Conservation (phyloP, 2,797 vertebrate species). For the Gymnocypris eckloni region DNA sequence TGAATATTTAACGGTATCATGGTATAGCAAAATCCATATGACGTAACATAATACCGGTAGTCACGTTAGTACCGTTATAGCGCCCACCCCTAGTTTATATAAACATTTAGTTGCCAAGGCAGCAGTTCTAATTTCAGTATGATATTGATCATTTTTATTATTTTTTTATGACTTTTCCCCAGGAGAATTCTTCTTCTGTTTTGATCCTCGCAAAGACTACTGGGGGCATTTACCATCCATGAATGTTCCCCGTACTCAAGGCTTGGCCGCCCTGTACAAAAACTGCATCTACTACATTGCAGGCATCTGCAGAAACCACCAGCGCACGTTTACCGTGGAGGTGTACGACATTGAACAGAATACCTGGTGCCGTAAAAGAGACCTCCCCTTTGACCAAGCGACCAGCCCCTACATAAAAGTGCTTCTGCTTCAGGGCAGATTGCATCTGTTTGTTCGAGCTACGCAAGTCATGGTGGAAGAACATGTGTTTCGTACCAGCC, state of each 20-base stretch:
- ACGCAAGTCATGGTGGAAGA: slow-evolving; percentile 99
- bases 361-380: slow-evolving; percentile 89
- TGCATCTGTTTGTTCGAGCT: slow-evolving; percentile 95
- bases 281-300: slow-evolving; percentile 96
- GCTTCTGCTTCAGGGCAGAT: slow-evolving; percentile 89
- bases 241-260: slow-evolving; percentile 93
- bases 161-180: slow-evolving; percentile 51
- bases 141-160: not conserved
- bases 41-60: too few species aligned
- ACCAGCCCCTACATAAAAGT: slow-evolving; percentile 98
- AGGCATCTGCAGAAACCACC: slow-evolving; percentile 95
- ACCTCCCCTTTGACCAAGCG: slow-evolving; percentile 96
- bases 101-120: too few species aligned
- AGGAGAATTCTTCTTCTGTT: slow-evolving; percentile 99
- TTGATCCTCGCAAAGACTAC: slow-evolving; percentile 95
- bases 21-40: too few species aligned
- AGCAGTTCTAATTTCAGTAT: not conserved
- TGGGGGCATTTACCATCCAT: slow-evolving; percentile 96
- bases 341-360: slow-evolving; percentile 95
- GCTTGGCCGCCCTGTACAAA: slow-evolving; percentile 91
- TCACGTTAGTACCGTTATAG: too few species aligned
- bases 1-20: too few species aligned
- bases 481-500: slow-evolving; percentile 98
- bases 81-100: too few species aligned
- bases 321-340: slow-evolving; percentile 96